Evolutionary conservation across 1,140 invertebrate species (phyloP).

Genomic region (Cydia amplana): DNA sequence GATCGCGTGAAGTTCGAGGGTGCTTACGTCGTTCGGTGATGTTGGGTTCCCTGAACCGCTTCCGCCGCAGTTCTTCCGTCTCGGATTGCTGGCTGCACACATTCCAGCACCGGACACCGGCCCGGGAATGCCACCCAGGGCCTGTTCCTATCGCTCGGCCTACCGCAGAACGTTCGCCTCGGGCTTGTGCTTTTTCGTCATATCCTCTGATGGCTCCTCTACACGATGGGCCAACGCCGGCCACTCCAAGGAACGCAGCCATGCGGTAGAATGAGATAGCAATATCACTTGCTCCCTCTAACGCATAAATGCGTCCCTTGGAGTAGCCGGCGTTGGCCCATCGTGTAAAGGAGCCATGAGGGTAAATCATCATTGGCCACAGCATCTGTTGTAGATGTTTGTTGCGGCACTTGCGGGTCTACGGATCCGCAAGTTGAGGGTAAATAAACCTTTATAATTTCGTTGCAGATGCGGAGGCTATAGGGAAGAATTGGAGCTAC

Average conservation of each 20-base stretch:
- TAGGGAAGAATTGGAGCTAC: not conserved
- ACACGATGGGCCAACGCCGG: too few relatives aligned
- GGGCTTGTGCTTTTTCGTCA: not conserved
- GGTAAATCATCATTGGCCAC: too few relatives aligned
- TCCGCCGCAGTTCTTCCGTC: slow-evolving; percentile 76
- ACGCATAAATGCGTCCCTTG: too few relatives aligned
- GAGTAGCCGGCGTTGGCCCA: too few relatives aligned
- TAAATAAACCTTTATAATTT: not conserved
- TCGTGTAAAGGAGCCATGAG: too few relatives aligned
- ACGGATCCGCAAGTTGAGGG: too few relatives aligned
- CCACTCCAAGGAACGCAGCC: too few relatives aligned
- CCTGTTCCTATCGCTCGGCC: slow-evolving; percentile 32
- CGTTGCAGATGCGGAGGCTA: not conserved
- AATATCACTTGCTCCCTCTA: too few relatives aligned
- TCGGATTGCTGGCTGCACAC: slow-evolving; percentile 72
- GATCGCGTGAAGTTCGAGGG: slow-evolving; percentile 30
- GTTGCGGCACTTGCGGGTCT: too few relatives aligned
- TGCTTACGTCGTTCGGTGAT: slow-evolving; percentile 41
- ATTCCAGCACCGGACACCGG: slow-evolving; percentile 70
- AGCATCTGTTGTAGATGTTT: too few relatives aligned
- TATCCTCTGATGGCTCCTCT: not conserved
- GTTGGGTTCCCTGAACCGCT: slow-evolving; percentile 69
- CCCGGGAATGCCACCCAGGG: slow-evolving; percentile 68
- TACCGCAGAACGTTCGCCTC: slow-evolving; percentile 13
- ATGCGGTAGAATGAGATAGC: too few relatives aligned